Evolutionary conservation across 2,888 invertebrate species (phyloP), one percentile per base, ranked within the genome.

Genomic region (Proisotoma minuta): DNA sequence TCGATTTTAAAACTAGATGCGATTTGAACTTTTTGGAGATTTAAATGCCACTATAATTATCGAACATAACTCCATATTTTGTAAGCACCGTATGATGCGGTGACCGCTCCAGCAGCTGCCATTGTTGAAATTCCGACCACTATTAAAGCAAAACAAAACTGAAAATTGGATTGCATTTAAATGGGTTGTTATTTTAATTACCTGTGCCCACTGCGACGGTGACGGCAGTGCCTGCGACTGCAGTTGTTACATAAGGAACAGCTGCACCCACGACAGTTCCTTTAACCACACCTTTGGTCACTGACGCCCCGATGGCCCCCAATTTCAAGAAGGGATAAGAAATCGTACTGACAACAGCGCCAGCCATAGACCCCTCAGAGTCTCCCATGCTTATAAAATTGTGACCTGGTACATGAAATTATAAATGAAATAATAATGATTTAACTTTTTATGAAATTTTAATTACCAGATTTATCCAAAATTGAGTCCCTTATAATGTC

Each of bases 181-280:
- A 10, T 15, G 8, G 15, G 34, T 34, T 10, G 15, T 10, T 34
- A 34, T 34, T 34, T 34, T 34, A 34, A 4, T 54, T 34, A 54
- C 53, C 53, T 27, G 53, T 18, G 18, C 39, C 53, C 29, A 20
- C 34, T 3, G 34, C 56, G 15, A 12, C 56, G 10, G 47, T 43
- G 43, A 20, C 20, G 43, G 43, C 43, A 43, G 43, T 43, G 43
- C 57, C 57, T 5, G 49, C 57, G 2, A 43, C 57, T 20, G 49
- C 57, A 28, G 48, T 57, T 12, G 29, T 8, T 18, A 49, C 18
- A 20, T 20, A 34, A 15, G 56, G 40, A 23, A 39, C 39, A 29
- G 56, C 56, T 3, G 40, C 40, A 12, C 39, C 56, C 4, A 40
- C 56, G 20, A 56, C 2, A 39, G 27, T 29, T 22, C 56, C 56